These are phyloP conservation scores for Hydroisotoma schaefferi DNA, from an alignment of 2,888 invertebrate species.

Conservation along the genomic window DNA sequence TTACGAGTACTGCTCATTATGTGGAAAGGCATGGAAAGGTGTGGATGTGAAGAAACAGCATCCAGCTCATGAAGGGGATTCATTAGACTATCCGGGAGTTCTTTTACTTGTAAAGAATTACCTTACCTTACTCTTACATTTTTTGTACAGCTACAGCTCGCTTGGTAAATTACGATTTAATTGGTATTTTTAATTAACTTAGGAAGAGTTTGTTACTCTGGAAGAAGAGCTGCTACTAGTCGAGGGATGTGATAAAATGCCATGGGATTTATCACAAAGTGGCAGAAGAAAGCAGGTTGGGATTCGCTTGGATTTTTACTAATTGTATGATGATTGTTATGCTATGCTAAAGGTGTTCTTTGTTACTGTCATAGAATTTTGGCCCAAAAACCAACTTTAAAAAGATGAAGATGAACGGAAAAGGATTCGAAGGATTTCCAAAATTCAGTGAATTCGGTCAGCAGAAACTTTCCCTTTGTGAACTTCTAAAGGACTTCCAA, in stretches of 20 bases:
- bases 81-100: constrained; percentile 65
- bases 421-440: constrained; percentile 84
- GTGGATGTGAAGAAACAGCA: constrained; percentile 65
- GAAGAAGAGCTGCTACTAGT: constrained; percentile 67
- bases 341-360: not conserved
- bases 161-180: not conserved
- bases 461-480: constrained; percentile 61
- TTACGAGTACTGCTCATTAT: constrained; percentile 72
- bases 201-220: constrained; percentile 68
- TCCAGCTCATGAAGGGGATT: constrained; percentile 63
- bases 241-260: constrained; percentile 67
- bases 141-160: constrained; percentile 1
- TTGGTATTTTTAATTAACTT: constrained; percentile 26
- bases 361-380: constrained; percentile 64
- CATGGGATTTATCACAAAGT: constrained; percentile 91
- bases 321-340: not conserved
- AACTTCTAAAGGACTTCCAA: constrained; percentile 66
- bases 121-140: no score
- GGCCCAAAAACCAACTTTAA: constrained; percentile 99
- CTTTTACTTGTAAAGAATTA: constrained; percentile 59
- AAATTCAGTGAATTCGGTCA: constrained; percentile 72
- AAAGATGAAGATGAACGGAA: constrained; percentile 73
- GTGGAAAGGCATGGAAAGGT: constrained; percentile 73
- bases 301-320: constrained; percentile 3
- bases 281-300: constrained; percentile 83